Base-by-base conservation (phyloP, 92 coral and sea anemone species). In the Parazoanthus darwini region DNA sequence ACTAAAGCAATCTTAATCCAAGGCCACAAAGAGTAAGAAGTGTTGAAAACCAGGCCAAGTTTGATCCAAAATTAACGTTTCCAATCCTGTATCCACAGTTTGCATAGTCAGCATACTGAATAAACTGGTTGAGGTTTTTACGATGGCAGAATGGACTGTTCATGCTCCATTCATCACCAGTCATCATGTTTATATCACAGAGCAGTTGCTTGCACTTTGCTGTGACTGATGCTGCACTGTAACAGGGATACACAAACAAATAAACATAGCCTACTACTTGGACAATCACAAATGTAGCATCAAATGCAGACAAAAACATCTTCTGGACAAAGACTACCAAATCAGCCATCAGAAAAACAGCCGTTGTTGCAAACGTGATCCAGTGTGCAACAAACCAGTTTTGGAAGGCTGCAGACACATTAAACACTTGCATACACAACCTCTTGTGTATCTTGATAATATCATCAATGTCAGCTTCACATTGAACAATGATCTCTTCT, bases 31-130 rank as follows among this genome's bases (percentile, higher is more conserved):
- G 66, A 20, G 93, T 88, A 44, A 94, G 80, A 33, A 94, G 91
- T 5, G 96, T 89, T 86, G 96, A 94, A 80, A 94, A 88, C 82
- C 94, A 90, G 37, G 92, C 94, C 16, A 88, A 88, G 90, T 90
- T 94, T 22, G 93, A 80, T 36, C 96, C 92, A 86, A 92, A 91
- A 26, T 91, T 88, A 29, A 90, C 71, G 36, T 58, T 66, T 1
- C 96, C 94, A 39, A 92, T 94, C 78, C 79, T 91, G 81, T 91
- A 94, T 22, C 96, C 94, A 85, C 93, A 90, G 88, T 92, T 81
- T 42, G 94, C 89, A 78, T 80, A 88, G 68, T 77, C 88, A 38
- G 96, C 96, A 90, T 92, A 94, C 85, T 94, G 94, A 5, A 94
- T 90, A 54, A 94, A 94, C 73, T 90, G 85, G n/a, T 89, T 65